Percentiles rank a stretch among this genome's conserved stretches.
These are phyloP conservation scores for Limnephilus marmoratus DNA, from an alignment of 2,888 invertebrate genomes.

Conservation along the genomic window DNA sequence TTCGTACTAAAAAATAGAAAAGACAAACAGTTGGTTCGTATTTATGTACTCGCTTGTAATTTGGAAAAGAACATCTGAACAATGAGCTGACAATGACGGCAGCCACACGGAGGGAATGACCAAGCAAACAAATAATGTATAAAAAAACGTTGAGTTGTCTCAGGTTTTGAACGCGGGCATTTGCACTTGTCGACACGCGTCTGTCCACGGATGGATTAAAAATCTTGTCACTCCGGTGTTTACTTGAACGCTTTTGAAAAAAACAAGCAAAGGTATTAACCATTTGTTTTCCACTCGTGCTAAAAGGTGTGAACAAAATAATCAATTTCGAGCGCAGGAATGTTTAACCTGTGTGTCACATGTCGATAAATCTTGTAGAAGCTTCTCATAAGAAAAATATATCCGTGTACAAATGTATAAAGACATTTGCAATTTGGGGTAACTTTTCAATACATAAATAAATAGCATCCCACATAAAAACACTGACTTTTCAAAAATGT, in stretches of 20 bases:
- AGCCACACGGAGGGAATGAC: background rate
- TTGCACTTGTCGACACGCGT: slow-evolving; percentile 18
- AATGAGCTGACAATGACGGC: background rate
- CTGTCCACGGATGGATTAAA: slow-evolving; percentile 22
- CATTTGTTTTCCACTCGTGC: slow-evolving; percentile 14
- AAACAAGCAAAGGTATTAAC: background rate
- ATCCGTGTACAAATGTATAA: background rate
- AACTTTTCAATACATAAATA: too few species aligned
- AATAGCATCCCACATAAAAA: too few species aligned
- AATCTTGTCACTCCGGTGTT: slow-evolving; percentile 27
- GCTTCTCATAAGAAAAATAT: background rate
- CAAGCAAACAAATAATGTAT: background rate
- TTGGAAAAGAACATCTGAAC: background rate
- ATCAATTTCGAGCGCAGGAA: background rate
- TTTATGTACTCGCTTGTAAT: background rate
- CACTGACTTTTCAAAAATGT: too few species aligned
- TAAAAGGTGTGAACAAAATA: slow-evolving; percentile 11
- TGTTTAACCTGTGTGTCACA: background rate
- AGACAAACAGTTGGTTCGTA: background rate
- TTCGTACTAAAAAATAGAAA: background rate
- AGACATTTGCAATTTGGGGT: background rate
- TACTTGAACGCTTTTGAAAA: background rate
- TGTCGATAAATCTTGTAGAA: background rate
- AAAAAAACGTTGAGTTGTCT: background rate
- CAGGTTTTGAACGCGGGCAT: background rate